These are phyloP conservation scores for Tenthredo amoena DNA, from an alignment of 2,888 invertebrate species.

Conservation along the genomic window DNA sequence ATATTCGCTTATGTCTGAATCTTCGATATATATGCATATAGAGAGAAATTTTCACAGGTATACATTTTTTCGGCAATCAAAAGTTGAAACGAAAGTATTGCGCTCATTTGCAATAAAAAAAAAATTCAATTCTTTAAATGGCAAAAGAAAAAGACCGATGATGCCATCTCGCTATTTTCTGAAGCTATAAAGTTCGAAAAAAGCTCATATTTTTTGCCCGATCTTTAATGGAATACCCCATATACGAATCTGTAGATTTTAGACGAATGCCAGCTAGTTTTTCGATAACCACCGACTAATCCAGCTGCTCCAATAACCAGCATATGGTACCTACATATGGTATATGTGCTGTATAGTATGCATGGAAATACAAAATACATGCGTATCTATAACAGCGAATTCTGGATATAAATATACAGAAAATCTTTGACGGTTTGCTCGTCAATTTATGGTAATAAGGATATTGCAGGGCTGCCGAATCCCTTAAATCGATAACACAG, in stretches of 20 bases:
- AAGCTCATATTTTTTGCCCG: neutral
- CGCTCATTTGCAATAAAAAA: neutral
- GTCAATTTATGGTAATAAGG: conserved; percentile 30
- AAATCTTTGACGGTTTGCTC: neutral
- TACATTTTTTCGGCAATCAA: too few relatives aligned
- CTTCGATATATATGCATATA: neutral
- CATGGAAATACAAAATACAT: neutral
- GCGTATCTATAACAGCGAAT: neutral
- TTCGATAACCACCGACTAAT: conserved; percentile 26
- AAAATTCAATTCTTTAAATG: neutral
- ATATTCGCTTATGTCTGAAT: neutral
- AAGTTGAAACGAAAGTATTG: too few relatives aligned
- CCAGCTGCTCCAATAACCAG: neutral
- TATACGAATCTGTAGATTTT: neutral
- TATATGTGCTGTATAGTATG: neutral
- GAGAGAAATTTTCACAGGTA: neutral
- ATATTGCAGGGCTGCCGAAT: conserved; percentile 27
- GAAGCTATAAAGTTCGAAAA: neutral
- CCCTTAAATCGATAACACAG: conserved; percentile 13
- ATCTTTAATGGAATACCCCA: neutral
- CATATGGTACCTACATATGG: neutral
- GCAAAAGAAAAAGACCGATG: neutral
- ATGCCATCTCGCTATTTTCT: neutral
- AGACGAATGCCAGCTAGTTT: neutral
- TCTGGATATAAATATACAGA: neutral